Conservation (phyloP, 2,888 invertebrate species). For the Platycheirus albimanus region DNA sequence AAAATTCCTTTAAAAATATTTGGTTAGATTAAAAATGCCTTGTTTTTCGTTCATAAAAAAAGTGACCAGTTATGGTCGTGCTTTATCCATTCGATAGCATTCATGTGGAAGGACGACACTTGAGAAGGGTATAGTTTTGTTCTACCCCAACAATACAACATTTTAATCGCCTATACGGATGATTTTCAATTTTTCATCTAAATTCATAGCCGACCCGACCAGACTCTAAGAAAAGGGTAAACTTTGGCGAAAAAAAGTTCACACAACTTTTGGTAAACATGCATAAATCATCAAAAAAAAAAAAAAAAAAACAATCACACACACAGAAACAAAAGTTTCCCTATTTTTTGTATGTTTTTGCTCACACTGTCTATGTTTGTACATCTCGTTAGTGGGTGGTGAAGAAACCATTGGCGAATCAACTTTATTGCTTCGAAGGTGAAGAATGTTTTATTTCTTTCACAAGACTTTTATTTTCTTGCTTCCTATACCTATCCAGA, state of each 20-base stretch:
- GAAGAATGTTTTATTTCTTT: slow-evolving; percentile 44
- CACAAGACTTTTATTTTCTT: slow-evolving; percentile 26
- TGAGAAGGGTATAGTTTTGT: slow-evolving; percentile 54
- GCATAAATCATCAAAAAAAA: slow-evolving; percentile 56
- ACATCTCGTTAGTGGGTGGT: neutral
- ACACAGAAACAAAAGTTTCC: slow-evolving; percentile 36
- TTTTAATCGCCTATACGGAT: slow-evolving; percentile 47
- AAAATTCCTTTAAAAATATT: slow-evolving; percentile 41
- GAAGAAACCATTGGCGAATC: slow-evolving; percentile 10
- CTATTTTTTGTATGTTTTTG: slow-evolving; percentile 27
- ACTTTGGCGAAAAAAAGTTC: slow-evolving; percentile 52
- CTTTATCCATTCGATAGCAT: slow-evolving; percentile 45
- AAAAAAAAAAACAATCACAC: no score
- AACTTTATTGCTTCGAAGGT: slow-evolving; percentile 62
- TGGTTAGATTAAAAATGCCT: slow-evolving; percentile 25
- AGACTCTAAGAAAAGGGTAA: neutral
- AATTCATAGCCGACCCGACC: slow-evolving; percentile 14
- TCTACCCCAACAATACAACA: neutral
- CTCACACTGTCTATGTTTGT: slow-evolving; percentile 32
- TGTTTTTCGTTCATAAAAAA: slow-evolving; percentile 11
- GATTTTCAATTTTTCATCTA: slow-evolving; percentile 16
- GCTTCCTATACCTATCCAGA: neutral
- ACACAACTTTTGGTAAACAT: slow-evolving; percentile 61
- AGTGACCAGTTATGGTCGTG: slow-evolving; percentile 35
- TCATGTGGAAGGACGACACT: slow-evolving; percentile 51